phyloP scores from a whole-genome alignment of 2,888 invertebrate genomes.

The Scotopteryx bipunctaria region DNA sequence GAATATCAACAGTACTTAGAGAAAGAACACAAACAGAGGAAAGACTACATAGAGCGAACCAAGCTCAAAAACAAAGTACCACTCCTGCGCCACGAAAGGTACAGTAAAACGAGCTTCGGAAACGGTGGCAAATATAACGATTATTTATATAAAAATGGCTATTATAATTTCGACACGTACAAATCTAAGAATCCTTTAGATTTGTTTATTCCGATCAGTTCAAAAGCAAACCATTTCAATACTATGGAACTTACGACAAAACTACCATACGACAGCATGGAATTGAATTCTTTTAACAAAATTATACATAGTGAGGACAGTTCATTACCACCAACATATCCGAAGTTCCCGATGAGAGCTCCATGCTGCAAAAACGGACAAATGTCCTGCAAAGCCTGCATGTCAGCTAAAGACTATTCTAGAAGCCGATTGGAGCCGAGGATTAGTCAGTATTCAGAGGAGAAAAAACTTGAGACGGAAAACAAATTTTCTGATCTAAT shows the following conservation, averaged over 20 bases:
- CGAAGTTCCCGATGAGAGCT: slow-evolving; percentile 43
- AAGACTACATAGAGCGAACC: slow-evolving; percentile 58
- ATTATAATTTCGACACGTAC: slow-evolving; percentile 46
- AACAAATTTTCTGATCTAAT: slow-evolving; percentile 29
- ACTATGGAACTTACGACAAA: slow-evolving; percentile 37
- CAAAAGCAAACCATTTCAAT: slow-evolving; percentile 44
- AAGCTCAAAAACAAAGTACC: slow-evolving; percentile 73
- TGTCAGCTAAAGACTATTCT: slow-evolving; percentile 33
- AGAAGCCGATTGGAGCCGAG: slow-evolving; percentile 25
- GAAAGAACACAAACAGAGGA: slow-evolving; percentile 67
- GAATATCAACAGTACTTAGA: slow-evolving; percentile 74
- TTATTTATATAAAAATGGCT: slow-evolving; percentile 44
- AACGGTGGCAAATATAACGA: slow-evolving; percentile 44
- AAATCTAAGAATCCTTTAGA: slow-evolving; percentile 53
- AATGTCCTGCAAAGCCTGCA: slow-evolving; percentile 64
- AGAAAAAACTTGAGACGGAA: slow-evolving; percentile 29
- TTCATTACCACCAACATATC: slow-evolving; percentile 38
- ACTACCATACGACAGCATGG: slow-evolving; percentile 33
- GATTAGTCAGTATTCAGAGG: slow-evolving; percentile 32
- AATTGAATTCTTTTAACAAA: slow-evolving; percentile 40
- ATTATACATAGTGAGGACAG: slow-evolving; percentile 43
- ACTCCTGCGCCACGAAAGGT: slow-evolving; percentile 58
- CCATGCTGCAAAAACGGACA: slow-evolving; percentile 58
- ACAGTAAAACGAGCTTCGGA: slow-evolving; percentile 46
- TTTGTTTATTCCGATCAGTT: slow-evolving; percentile 55